Percentiles rank a stretch among this genome's conserved stretches.
Conservation (phyloP, 1,140 invertebrate genomes). For the Rhizoglyphus robini region DNA sequence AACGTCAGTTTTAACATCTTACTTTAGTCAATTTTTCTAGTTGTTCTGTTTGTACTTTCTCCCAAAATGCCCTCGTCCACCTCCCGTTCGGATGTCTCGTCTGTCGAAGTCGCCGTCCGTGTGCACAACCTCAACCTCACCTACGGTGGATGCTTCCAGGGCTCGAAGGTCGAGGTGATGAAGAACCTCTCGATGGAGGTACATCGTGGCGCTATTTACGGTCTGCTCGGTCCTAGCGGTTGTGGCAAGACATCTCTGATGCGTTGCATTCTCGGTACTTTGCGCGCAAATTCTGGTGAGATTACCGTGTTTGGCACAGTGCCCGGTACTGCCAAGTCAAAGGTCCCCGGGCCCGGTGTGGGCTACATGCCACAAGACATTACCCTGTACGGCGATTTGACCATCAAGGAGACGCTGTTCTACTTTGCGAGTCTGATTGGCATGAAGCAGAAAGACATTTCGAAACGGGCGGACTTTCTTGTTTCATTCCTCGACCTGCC, state of each 20-base stretch:
- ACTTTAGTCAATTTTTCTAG: too few relatives aligned
- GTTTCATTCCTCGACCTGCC: too few relatives aligned
- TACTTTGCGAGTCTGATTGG: slow-evolving; percentile 90
- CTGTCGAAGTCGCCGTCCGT: too few relatives aligned
- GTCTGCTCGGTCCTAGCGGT: slow-evolving; percentile 48
- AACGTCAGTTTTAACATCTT: too few relatives aligned
- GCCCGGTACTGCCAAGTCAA: slow-evolving; percentile 55
- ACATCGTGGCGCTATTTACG: slow-evolving; percentile 32
- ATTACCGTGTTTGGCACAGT: slow-evolving; percentile 37
- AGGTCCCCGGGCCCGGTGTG: slow-evolving; percentile 68
- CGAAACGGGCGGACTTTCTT: too few relatives aligned
- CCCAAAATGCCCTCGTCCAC: too few relatives aligned
- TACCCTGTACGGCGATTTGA: slow-evolving; percentile 65
- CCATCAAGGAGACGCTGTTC: slow-evolving; percentile 82
- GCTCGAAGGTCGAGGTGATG: too few relatives aligned
- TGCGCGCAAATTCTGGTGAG: slow-evolving; percentile 10
- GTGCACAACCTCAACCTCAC: too few relatives aligned
- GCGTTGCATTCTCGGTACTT: slow-evolving; percentile 29
- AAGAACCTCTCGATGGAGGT: slow-evolving; percentile 20
- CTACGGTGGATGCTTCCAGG: too few relatives aligned
- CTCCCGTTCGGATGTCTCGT: too few relatives aligned
- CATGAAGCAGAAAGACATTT: background rate
- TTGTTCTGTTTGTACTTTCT: too few relatives aligned
- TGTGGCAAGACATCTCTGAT: slow-evolving; percentile 39
- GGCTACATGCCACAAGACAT: slow-evolving; percentile 58